Evolutionary conservation across 1,140 invertebrate species (phyloP), one percentile per base, ranked within the genome.

Genomic region (Propsilocerus akamusi): DNA sequence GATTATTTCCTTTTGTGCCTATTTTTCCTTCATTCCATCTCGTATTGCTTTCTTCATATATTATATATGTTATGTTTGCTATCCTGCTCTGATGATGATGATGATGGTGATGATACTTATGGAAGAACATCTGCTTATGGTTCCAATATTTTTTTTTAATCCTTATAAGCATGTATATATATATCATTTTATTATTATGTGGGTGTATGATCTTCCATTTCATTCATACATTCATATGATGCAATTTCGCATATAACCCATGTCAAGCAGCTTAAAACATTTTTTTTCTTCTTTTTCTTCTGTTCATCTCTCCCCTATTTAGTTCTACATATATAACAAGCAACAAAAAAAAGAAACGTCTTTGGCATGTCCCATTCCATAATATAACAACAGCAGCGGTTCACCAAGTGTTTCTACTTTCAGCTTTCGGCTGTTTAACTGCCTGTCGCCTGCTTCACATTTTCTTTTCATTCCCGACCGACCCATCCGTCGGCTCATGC

Each of bases 361-460:
- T 41, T 41, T 10, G 17, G 17, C 34, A 20, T 41, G 8, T 41
- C 22, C 34, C 34, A 20, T 41, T 41, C 22, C 34, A 41, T n/a
- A n/a, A n/a, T n/a, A n/a, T n/a, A n/a, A n/a, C n/a, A n/a, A n/a
- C n/a, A n/a, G n/a, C n/a, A n/a, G n/a, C n/a, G n/a, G 22, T 37
- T 17, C 32, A 37, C 32, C 32, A 17, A n/a, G 11, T n/a, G 28
- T n/a, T 20, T 41, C 34, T 41, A 20, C 22, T 41, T 41, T 41
- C n/a, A 41, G 34, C 34, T 41, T 41, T 41, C 34, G 34, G 34
- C 34, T 41, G n/a, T 37, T 41, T 41, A 41, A 14, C 20, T n/a
- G 12, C 34, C 14, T 20, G 34, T 20, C 34, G 17, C 14, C 34
- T 14, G 34, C 34, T 41, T 41, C 17, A 20, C 22, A 41, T 41